phyloP scores from a whole-genome alignment of 2,888 invertebrate genomes.

The Meliscaeva auricollis region DNA sequence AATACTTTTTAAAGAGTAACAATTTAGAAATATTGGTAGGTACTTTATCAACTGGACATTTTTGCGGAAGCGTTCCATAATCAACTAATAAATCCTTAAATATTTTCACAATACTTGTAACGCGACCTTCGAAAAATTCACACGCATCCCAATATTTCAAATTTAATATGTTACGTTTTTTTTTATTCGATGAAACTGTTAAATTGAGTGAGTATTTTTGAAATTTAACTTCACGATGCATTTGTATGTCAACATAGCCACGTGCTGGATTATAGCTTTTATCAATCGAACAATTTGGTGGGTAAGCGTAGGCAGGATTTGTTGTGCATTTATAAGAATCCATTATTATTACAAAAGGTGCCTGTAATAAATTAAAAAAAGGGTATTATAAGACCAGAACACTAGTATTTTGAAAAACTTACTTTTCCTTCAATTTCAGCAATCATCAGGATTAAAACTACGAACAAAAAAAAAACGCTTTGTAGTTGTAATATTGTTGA shows the following conservation, averaged over 20 bases:
- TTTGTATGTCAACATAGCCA: not conserved
- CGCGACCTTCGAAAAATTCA: not conserved
- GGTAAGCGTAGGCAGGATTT: not conserved
- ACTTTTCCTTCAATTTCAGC: too few relatives aligned
- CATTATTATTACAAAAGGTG: not conserved
- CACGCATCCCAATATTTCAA: not conserved
- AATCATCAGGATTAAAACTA: too few relatives aligned
- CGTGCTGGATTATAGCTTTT: not conserved
- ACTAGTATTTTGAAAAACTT: too few relatives aligned
- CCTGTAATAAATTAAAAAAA: too few relatives aligned
- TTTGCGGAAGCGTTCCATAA: not conserved
- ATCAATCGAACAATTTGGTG: constrained; percentile 1
- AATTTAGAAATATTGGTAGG: not conserved
- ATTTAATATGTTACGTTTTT: not conserved
- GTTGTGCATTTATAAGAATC: not conserved
- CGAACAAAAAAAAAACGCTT: too few relatives aligned
- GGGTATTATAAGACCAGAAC: too few relatives aligned
- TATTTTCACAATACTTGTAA: not conserved
- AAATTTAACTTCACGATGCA: not conserved
- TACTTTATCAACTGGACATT: constrained; percentile 8
- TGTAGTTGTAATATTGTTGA: too few relatives aligned
- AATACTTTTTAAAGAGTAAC: too few relatives aligned
- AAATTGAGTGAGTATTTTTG: not conserved
- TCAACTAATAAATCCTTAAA: not conserved
- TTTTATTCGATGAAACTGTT: not conserved